These are phyloP conservation scores for Rhinella marina DNA, from an alignment of 2,797 vertebrate species.

Conservation along the genomic window DNA sequence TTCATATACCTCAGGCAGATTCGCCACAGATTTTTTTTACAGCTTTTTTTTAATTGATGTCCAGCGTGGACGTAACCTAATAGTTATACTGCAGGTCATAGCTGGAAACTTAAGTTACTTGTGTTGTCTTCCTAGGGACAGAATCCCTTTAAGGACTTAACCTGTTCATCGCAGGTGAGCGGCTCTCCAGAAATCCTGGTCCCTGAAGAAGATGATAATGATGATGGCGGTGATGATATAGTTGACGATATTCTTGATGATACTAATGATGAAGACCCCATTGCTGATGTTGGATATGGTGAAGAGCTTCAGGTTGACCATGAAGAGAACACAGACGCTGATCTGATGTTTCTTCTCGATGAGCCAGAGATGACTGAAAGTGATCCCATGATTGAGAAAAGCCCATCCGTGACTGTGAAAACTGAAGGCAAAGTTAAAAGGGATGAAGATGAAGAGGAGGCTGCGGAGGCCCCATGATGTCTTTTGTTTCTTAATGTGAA, in stretches of 20 bases:
- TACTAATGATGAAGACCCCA: not conserved
- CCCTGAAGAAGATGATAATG: not conserved
- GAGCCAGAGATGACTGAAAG: not conserved
- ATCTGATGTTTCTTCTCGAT: not conserved
- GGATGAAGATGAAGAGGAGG: slow-evolving; percentile 24
- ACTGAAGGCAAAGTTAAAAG: not conserved
- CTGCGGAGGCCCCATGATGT: slow-evolving; percentile 32
- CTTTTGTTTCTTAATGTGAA: not conserved
- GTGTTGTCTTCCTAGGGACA: too few species aligned
- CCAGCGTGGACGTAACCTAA: too few species aligned
- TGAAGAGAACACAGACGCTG: not conserved
- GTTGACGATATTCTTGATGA: not conserved
- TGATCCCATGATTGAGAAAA: not conserved
- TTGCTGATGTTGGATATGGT: not conserved
- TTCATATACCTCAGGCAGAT: too few species aligned
- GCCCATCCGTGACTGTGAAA: too few species aligned
- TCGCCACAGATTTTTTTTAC: too few species aligned
- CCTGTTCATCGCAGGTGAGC: too few species aligned
- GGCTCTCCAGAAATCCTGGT: too few species aligned
- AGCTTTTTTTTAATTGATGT: too few species aligned
- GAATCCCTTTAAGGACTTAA: too few species aligned
- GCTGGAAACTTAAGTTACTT: too few species aligned
- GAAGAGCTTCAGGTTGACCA: not conserved
- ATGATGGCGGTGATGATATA: not conserved
- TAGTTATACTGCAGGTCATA: too few species aligned